Evolutionary conservation across 2,888 invertebrate genomes (phyloP).

Genomic region (Crioceris asparagi): DNA sequence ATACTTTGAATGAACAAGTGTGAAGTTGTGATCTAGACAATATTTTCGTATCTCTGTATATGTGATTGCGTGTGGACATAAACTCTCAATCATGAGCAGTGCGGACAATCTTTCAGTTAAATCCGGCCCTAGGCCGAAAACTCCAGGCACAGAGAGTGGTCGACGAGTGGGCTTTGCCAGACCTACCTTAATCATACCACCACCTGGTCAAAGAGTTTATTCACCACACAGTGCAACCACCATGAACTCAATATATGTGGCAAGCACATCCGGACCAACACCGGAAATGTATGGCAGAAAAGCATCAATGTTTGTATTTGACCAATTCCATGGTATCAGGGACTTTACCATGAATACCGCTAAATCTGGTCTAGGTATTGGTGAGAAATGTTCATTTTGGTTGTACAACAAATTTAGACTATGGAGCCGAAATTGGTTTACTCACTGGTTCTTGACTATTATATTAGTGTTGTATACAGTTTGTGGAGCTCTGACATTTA

Average conservation of each 20-base stretch:
- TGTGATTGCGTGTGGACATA: too few species aligned
- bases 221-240: conserved; percentile 10
- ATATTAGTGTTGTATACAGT: conserved; percentile 69
- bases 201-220: conserved; percentile 15
- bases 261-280: conserved; percentile 9
- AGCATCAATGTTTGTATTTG: conserved; percentile 68
- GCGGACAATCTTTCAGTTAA: not conserved
- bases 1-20: too few species aligned
- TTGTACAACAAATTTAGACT: conserved; percentile 66
- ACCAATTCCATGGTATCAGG: conserved; percentile 67
- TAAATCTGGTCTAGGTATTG: conserved; percentile 70
- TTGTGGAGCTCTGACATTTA: conserved; percentile 71
- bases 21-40: too few species aligned
- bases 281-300: conserved; percentile 38
- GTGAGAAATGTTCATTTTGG: conserved; percentile 74
- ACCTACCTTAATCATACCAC: conserved; percentile 32
- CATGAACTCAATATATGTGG: conserved; percentile 1
- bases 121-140: conserved; percentile 9
- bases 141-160: conserved; percentile 13
- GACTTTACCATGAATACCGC: conserved; percentile 62
- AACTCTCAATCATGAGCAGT: too few species aligned
- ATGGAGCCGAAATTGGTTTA: conserved; percentile 77
- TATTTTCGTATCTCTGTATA: too few species aligned
- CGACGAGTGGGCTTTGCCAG: conserved; percentile 26
- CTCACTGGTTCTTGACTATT: conserved; percentile 73